Evolutionary conservation across 2,113 vertebrate species (phyloP).

Genomic region (Cranoglanis bouderius): DNA sequence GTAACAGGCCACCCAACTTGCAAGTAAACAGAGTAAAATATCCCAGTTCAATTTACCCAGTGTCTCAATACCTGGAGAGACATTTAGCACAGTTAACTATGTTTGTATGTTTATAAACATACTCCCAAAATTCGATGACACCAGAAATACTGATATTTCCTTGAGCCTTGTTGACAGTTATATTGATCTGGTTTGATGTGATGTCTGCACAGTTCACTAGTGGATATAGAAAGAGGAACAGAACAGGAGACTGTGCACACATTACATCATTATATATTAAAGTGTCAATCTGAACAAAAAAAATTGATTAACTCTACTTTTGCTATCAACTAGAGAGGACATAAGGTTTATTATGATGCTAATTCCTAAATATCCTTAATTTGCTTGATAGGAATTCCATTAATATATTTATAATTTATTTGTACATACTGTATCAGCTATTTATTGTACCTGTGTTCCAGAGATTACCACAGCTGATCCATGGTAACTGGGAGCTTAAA

Average conservation of each 20-base stretch:
- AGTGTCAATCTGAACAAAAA: too few relatives aligned
- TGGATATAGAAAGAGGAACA: background rate
- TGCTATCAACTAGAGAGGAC: too few relatives aligned
- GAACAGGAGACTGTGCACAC: background rate
- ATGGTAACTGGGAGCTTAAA: slow-evolving; percentile 70
- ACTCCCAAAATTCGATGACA: slow-evolving; percentile 21
- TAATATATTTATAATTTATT: too few relatives aligned
- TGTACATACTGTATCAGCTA: too few relatives aligned
- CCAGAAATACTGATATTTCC: slow-evolving; percentile 18
- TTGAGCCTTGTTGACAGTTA: background rate
- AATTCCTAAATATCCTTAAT: too few relatives aligned
- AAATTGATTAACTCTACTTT: too few relatives aligned
- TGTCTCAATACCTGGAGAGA: slow-evolving; percentile 85
- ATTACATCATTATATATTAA: too few relatives aligned
- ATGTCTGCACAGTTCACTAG: slow-evolving; percentile 30
- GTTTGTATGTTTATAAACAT: too few relatives aligned
- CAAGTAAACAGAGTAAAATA: slow-evolving; percentile 84
- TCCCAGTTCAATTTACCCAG: slow-evolving; percentile 90
- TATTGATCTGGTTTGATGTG: background rate
- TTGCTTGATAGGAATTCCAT: too few relatives aligned
- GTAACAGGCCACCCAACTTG: slow-evolving; percentile 91
- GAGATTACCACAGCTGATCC: slow-evolving; percentile 73
- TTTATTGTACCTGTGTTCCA: slow-evolving; percentile 22
- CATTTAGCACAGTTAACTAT: too few relatives aligned
- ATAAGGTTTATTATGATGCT: too few relatives aligned